Evolutionary conservation across 2,797 vertebrate species (phyloP), one percentile per base, ranked within the genome.

Genomic region (Antrozous pallidus): DNA sequence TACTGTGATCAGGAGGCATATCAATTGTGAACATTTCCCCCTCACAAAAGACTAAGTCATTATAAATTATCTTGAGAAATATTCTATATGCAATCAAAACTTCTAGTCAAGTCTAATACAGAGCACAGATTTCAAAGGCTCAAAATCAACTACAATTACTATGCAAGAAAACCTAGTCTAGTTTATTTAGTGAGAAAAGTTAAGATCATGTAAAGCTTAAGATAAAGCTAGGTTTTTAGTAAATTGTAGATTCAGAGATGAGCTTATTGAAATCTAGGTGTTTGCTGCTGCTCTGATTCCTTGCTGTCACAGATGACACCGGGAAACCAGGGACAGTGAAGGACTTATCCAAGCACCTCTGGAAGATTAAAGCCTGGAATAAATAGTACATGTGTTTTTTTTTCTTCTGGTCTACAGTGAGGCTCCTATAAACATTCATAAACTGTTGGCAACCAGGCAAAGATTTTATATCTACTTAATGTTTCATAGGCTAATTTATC

Each of bases 401-500:
- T 49, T 51, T 51, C 82, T 91, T 91, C 69, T 89, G 54, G 36
- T 33, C 58, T 13, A 71, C 24, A 20, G 61, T 10, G 16, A 88
- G 56, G 69, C 16, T 77, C 84, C 87, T 65, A 10, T 90, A 94
- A 87, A 79, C 71, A 91, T 90, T 95, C 74, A 88, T 40, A 91
- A 89, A 94, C 45, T 83, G 10, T n/a, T 93, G 67, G 67, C 71
- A 95, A 33, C 67, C 75, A 84, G 65, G 71, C 51, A 92, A 86
- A 94, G 71, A 56, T 94, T 88, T 96, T 75, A 51, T 79, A 88
- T 86, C 78, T 69, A 56, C 54, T 84, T 71, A 88, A 93, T 90
- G 61, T 93, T 95, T 95, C 93, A 93, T 84, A 93, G 89, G 88
- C 75, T 67, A 83, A 74, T 96, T 92, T 82, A 75, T 94, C 94